These are phyloP conservation scores for Chloroceryle inda DNA, from an alignment of 2,797 vertebrate genomes.

Conservation along the genomic window DNA sequence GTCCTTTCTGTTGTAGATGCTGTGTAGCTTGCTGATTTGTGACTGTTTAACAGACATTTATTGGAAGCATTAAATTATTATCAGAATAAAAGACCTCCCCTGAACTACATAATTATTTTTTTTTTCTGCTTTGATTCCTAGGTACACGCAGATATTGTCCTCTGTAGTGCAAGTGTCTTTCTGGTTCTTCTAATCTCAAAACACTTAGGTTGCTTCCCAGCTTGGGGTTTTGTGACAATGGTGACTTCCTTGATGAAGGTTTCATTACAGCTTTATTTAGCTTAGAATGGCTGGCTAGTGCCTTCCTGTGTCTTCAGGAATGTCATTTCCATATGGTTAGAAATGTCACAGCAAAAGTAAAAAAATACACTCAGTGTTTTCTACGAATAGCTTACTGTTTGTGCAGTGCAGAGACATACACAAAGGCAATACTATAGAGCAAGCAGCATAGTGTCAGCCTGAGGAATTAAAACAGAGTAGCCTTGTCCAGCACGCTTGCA, in stretches of 20 bases:
- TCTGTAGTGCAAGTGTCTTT: background rate
- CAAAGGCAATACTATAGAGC: background rate
- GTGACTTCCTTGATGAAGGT: constrained; percentile 1
- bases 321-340: constrained; percentile 3
- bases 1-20: background rate
- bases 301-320: background rate
- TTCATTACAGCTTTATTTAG: constrained; percentile 43
- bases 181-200: background rate
- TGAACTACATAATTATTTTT: background rate
- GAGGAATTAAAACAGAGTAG: background rate
- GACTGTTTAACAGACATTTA: background rate
- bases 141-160: background rate
- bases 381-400: background rate
- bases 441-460: background rate
- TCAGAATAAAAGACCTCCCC: background rate
- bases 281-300: background rate
- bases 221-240: background rate
- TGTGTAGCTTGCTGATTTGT: background rate
- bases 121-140: background rate
- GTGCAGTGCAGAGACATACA: background rate
- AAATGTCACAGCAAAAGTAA: background rate
- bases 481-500: background rate
- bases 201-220: background rate
- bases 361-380: background rate
- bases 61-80: background rate